A percentile compares a stretch with the other conserved stretches of the same genome.
phyloP scores from a whole-genome alignment of 2,888 invertebrate genomes.

The Phoenoteleia sp. region DNA sequence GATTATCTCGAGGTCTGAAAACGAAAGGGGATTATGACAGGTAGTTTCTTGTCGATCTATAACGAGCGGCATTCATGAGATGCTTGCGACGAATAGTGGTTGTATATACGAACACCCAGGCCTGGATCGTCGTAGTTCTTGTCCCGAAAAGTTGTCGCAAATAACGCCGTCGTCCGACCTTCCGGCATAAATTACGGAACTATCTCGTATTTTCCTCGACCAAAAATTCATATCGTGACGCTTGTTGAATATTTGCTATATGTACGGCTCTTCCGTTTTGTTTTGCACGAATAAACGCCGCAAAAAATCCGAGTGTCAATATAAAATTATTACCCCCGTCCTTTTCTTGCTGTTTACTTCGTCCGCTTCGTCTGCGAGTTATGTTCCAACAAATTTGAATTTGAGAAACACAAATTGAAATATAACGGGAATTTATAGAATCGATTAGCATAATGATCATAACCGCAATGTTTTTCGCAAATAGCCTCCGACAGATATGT shows the following conservation, averaged over 20 bases:
- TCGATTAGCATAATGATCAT: slow-evolving; percentile 10
- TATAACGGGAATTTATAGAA: neutral
- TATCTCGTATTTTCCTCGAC: slow-evolving; percentile 40
- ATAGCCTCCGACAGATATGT: too few relatives aligned
- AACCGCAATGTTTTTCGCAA: too few relatives aligned
- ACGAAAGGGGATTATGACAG: slow-evolving; percentile 53
- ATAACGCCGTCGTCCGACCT: slow-evolving; percentile 52
- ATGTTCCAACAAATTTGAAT: neutral
- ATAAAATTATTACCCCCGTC: slow-evolving; percentile 8
- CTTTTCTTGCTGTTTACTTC: neutral
- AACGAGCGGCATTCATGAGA: slow-evolving; percentile 68
- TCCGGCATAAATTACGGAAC: slow-evolving; percentile 64
- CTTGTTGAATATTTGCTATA: slow-evolving; percentile 37
- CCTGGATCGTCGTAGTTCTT: slow-evolving; percentile 51
- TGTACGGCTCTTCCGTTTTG: slow-evolving; percentile 4
- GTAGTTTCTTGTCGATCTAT: slow-evolving; percentile 61
- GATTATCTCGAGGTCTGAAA: slow-evolving; percentile 16
- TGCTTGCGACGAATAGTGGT: slow-evolving; percentile 44
- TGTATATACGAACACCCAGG: slow-evolving; percentile 24
- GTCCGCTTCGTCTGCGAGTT: neutral
- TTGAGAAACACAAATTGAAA: neutral
- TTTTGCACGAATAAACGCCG: slow-evolving; percentile 17
- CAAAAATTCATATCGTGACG: slow-evolving; percentile 50
- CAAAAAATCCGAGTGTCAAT: slow-evolving; percentile 19
- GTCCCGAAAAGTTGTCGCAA: slow-evolving; percentile 59